phyloP scores from a whole-genome alignment of 2,797 vertebrate species.

The Spizella passerina region DNA sequence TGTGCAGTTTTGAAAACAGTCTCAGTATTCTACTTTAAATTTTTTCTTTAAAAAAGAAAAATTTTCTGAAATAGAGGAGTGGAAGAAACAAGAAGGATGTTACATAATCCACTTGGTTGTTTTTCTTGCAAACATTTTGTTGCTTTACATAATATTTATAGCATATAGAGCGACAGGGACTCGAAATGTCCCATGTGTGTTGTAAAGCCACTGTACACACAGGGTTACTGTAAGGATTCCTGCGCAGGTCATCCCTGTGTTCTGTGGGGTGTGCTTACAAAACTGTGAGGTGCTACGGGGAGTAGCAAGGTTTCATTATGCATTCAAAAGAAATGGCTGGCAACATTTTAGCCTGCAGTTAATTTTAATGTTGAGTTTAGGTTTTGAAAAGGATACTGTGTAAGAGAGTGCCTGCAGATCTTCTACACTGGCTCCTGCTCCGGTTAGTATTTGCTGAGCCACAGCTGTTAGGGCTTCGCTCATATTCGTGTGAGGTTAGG shows the following conservation, averaged over 20 bases:
- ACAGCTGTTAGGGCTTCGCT: background rate
- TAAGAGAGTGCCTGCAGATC: background rate
- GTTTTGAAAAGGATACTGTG: background rate
- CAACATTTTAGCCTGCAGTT: background rate
- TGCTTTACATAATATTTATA: background rate
- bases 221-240: background rate
- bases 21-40: background rate
- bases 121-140: background rate
- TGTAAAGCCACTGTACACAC: accelerated
- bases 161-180: background rate
- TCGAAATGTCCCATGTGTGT: background rate
- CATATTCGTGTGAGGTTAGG: background rate
- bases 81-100: background rate
- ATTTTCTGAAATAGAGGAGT: background rate
- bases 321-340: background rate
- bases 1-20: background rate
- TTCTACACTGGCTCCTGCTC: background rate
- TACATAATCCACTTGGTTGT: background rate
- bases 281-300: background rate
- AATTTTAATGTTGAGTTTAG: constrained; percentile 20
- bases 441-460: background rate
- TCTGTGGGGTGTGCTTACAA: accelerated
- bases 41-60: background rate
- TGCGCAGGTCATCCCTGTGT: accelerated
- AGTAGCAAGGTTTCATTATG: background rate